phyloP scores from a whole-genome alignment of 1,140 invertebrate genomes.

The Tetramorium parvispinum region DNA sequence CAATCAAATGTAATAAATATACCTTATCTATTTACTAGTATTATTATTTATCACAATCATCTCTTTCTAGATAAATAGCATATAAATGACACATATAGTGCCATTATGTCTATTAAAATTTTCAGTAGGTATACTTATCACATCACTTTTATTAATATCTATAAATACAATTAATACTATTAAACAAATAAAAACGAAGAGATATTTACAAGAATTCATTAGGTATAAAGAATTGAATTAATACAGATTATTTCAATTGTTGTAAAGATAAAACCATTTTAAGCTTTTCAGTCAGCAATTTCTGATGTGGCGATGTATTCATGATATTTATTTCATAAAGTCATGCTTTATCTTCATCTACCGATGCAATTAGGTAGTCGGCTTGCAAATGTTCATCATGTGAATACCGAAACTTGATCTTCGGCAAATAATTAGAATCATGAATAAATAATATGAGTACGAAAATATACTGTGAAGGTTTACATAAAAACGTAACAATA shows the following conservation, averaged over 20 bases:
- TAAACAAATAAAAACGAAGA: not conserved
- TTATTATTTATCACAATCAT: not conserved
- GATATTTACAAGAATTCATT: not conserved
- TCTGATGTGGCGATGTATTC: not conserved
- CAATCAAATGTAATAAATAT: not conserved
- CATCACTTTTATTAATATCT: not conserved
- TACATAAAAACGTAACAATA: not conserved
- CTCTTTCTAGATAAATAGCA: not conserved
- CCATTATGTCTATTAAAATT: not conserved
- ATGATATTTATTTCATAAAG: not conserved
- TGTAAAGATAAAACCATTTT: not conserved
- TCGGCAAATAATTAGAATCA: not conserved
- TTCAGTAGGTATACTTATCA: not conserved
- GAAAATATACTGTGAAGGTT: not conserved
- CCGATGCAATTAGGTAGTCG: constrained; percentile 10
- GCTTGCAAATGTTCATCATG: not conserved
- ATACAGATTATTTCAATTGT: not conserved
- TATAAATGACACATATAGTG: not conserved
- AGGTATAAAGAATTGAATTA: not conserved
- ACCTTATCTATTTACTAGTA: not conserved
- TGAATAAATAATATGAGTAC: not conserved
- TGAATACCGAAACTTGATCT: not conserved
- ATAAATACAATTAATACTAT: not conserved
- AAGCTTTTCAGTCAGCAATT: not conserved
- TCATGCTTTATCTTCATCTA: constrained; percentile 28